Base-by-base conservation (phyloP, 2,797 vertebrate genomes). In the Tauraco hartlaubi region DNA sequence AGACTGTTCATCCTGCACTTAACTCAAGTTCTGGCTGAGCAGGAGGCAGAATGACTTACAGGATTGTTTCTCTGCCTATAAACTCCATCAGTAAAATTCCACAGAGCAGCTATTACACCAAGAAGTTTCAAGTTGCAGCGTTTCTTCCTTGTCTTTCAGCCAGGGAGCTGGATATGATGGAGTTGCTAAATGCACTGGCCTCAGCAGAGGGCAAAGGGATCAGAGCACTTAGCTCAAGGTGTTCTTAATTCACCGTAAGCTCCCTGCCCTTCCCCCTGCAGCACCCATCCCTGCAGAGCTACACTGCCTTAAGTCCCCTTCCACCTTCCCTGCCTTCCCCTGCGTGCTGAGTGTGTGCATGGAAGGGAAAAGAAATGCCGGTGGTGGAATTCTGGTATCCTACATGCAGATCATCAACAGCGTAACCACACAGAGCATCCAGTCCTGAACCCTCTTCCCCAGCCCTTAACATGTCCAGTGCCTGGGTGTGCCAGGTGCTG, bases 41-140 rank as follows among this genome's bases (percentile, higher is more conserved):
- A 84, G 12, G 17, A 92, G 89, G 87, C 92, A 93, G 46, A 82
- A 74, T 94, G 95, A 92, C 95, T 92, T 94, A 93, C 52, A 82
- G 84, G 61, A 80, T 95, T 85, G 87, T 92, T 96, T 88, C 91
- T 91, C 85, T 85, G 95, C 89, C 79, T 91, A 81, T 86, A 80
- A 92, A 72, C 82, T 64, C 54, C 79, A 90, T 94, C 95, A 93
- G 95, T 96, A 85, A 82, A 96, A 95, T 96, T 94, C 91, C 84
- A 83, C 69, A 84, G 73, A 88, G 91, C 63, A n/a, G 91, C 94
- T 83, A 62, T 95, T 90, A 90, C 73, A 91, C 72, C 75, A 58
- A 81, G 75, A 83, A 94, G 89, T 88, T 86, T 97, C 92, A 84
- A 78, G 76, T 88, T 92, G 94, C 92, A 90, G 76, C 0, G 1